Evolutionary conservation across 2,888 invertebrate genomes (phyloP), one percentile per base, ranked within the genome.

Genomic region (Lagria hirta): DNA sequence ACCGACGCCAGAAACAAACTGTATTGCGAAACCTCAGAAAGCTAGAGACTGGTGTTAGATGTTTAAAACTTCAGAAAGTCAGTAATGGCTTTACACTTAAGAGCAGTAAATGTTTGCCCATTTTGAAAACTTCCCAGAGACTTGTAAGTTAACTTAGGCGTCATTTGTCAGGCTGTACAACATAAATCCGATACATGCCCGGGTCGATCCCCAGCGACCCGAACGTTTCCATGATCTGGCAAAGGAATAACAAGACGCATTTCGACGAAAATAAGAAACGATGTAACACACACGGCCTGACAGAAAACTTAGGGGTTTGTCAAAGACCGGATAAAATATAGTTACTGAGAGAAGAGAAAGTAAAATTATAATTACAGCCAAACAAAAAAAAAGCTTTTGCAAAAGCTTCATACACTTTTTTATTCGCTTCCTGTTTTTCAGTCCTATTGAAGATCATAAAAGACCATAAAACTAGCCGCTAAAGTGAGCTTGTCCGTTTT

Each of bases 141-240:
- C 36, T 35, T 43, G 43, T 43, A 54, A 59, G 60, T 60, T 59
- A 61, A 60, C 61, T 62, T 61, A 51, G 52, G 58, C 59, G 61
- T 65, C 65, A 66, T 68, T 68, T 68, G 66, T 68, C 68, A 67
- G 63, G 58, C 61, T 60, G 62, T 62, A 63, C 61, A 62, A 60
- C 61, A 66, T 67, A 68, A 67, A 67, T 67, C 66, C 64, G 62
- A 66, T 65, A 66, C 65, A 66, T 62, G 58, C 58, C 60, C 54
- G 23, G 52, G 53, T 38, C 49, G 50, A 48, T 55, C 54, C 56
- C 58, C 34, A 45, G 49, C 48, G 53, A 47, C 43, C 48, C 29
- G 22, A 30, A 36, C 27, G 22, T 16, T 13, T 30, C 30, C 20
- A 30, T 30, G 30, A 30, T 26, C 28, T 42, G 11, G 34, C 34